Evolutionary conservation across 2,113 vertebrate species (phyloP).

Genomic region (Mus musculus): GRCm39 chr2:130729501-130730000

Average conservation of each 20-base stretch:
- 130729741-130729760: background rate
- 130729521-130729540: background rate
- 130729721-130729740: background rate
- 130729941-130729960: background rate
- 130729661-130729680: background rate
- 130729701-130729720: background rate
- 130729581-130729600: background rate
- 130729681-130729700: too few relatives aligned
- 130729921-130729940: background rate
- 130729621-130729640: background rate
- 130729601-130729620: background rate
- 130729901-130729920: background rate
- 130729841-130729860: background rate
- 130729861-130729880: background rate
- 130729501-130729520: background rate
- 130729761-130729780: background rate
- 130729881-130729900: background rate
- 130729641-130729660: background rate
- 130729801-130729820: background rate
- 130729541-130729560: background rate
- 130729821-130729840: background rate
- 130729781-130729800: background rate
- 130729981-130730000: background rate
- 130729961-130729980: background rate
- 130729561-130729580: background rate